Evolutionary conservation across 2,797 vertebrate species (phyloP), one percentile per base, ranked within the genome.

Genomic region (Microcaecilia unicolor): DNA sequence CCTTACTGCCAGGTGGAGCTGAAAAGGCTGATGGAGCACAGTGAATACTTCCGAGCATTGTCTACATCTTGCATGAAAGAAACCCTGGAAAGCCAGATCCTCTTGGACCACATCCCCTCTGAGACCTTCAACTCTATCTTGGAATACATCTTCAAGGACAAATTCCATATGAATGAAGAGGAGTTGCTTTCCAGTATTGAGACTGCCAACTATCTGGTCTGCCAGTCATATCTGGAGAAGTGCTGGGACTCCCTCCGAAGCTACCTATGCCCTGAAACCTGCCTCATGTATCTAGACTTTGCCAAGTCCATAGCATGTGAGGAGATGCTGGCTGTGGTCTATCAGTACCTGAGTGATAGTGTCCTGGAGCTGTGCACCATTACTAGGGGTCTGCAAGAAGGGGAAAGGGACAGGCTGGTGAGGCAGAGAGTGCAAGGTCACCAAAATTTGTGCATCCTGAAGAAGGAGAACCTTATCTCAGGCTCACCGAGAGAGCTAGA

Each of bases 1-100:
- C 11, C 26, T 18, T 12, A 7, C 3, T 13, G 13, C 9, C 27
- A 86, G 85, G 85, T 78, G 51, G 74, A 82, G 27, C 49, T 86
- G 13, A 38, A 40, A 15, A 67, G 40, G 28, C 73, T 88, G 33
- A 72, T 70, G 0, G 53, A 67, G 18, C 75, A 55, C 42, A 86
- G 84, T 3, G 74, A 78, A 14, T 87, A 83, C 37, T 86, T 85
- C 44, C 40, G 58, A 34, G 85, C 76, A 17, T 61, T 87, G 51
- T 80, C 70, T 12, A 70, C 67, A 28, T 87, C 80, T 27, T 58
- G 48, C 22, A 89, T 86, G 85, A 82, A 61, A 47, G 86, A 88
- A 54, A 78, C 62, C 1, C 48, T 51, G 4, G 78, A 78, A 31
- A 50, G 48, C 14, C 43, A 69, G 18, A 59, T 88, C 44, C 40